Percentiles rank a stretch among this genome's conserved stretches.
Evolutionary conservation across 2,113 vertebrate genomes (phyloP).

Genomic region (Brevimyrus niger): DNA sequence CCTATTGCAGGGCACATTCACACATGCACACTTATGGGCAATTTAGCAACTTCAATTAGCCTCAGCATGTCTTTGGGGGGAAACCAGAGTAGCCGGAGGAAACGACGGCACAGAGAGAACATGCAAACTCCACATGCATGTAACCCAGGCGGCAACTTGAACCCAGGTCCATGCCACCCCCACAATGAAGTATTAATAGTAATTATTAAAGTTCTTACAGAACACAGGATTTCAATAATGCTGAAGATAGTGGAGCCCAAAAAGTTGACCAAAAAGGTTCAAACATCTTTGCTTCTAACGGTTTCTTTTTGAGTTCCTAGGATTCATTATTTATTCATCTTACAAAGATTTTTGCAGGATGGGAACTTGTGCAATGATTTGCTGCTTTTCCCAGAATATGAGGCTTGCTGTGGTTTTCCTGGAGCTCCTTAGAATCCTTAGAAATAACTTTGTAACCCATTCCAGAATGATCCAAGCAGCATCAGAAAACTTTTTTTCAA

Average conservation of each 20-base stretch:
- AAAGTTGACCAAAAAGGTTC: not conserved
- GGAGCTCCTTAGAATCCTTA: not conserved
- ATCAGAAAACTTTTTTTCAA: not conserved
- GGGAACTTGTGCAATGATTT: not conserved
- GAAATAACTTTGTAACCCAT: not conserved
- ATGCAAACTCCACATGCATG: too few relatives aligned
- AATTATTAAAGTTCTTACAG: not conserved
- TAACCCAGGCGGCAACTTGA: too few relatives aligned
- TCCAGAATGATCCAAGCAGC: not conserved
- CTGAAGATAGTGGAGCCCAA: not conserved
- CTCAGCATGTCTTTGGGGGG: too few relatives aligned
- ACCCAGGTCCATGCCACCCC: too few relatives aligned
- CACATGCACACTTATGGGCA: too few relatives aligned
- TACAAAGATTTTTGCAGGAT: not conserved
- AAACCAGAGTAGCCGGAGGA: too few relatives aligned
- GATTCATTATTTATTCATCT: not conserved
- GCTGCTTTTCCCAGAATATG: not conserved
- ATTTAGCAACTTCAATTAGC: too few relatives aligned
- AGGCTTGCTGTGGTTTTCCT: not conserved
- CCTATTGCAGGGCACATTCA: too few relatives aligned
- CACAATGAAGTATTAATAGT: too few relatives aligned
- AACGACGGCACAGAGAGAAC: too few relatives aligned
- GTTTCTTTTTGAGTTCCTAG: not conserved
- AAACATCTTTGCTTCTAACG: not conserved
- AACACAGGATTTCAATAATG: not conserved